These are phyloP conservation scores for Ciconia boyciana DNA, from an alignment of 2,113 vertebrate genomes.

Conservation along the genomic window DNA sequence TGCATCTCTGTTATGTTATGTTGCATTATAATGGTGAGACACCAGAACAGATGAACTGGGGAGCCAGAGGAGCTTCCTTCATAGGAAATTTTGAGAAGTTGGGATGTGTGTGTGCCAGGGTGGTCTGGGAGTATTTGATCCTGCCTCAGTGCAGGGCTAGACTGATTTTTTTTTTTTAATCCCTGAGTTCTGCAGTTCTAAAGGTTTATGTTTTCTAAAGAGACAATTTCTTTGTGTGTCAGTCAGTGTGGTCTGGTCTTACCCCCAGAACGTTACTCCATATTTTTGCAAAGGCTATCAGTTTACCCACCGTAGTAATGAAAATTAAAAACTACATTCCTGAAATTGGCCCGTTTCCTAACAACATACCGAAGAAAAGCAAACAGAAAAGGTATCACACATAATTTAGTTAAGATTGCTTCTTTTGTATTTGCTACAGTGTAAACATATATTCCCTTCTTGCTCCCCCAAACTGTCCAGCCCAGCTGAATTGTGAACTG, in stretches of 20 bases:
- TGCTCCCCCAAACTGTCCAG: background rate
- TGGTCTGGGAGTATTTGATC: background rate
- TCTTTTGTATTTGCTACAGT: background rate
- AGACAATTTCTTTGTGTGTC: background rate
- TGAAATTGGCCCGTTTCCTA: background rate
- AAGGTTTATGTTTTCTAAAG: background rate
- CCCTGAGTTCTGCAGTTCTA: background rate
- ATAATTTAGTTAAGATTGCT: background rate
- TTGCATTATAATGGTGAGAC: background rate
- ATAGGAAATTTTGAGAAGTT: background rate
- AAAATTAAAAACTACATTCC: slow-evolving; percentile 1
- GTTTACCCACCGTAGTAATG: background rate
- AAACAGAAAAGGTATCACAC: background rate
- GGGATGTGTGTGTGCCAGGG: background rate
- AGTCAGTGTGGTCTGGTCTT: background rate
- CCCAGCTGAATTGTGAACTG: background rate
- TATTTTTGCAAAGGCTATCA: background rate
- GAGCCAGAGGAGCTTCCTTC: background rate
- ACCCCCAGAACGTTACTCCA: background rate
- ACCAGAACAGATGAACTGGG: background rate
- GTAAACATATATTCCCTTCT: background rate
- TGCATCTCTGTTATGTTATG: background rate
- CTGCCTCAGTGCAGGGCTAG: background rate
- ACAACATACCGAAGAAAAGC: background rate
- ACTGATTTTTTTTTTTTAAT: background rate